These are phyloP conservation scores for Ispidina lecontei DNA, from an alignment of 2,797 vertebrate genomes.

Conservation along the genomic window DNA sequence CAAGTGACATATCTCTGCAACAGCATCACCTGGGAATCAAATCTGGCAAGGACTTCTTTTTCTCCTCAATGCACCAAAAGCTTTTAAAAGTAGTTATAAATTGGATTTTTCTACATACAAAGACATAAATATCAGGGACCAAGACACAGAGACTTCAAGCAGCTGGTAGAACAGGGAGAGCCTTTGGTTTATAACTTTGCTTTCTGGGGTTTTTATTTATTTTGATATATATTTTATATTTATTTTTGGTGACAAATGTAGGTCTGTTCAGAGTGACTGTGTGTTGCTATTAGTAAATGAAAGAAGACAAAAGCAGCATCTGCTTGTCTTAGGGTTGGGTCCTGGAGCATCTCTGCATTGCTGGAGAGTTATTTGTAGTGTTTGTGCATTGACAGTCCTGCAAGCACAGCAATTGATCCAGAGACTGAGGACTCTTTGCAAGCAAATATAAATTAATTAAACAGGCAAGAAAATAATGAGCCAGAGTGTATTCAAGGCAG, in stretches of 20 bases:
- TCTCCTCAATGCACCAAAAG: not conserved
- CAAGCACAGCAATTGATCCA: not conserved
- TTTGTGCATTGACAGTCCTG: not conserved
- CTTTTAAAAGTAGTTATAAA: not conserved
- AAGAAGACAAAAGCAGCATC: not conserved
- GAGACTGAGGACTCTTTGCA: not conserved
- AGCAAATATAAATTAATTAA: not conserved
- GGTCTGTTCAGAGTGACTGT: not conserved
- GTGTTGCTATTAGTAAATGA: not conserved
- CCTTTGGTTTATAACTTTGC: not conserved
- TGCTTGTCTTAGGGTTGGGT: not conserved
- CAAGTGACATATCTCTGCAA: not conserved
- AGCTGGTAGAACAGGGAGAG: not conserved
- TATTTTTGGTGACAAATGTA: not conserved
- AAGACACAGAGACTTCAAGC: not conserved
- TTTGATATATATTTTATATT: too few relatives aligned
- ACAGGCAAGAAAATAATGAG: not conserved
- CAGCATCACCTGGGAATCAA: not conserved
- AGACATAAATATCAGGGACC: not conserved
- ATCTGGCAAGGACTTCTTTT: not conserved
- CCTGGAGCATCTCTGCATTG: not conserved
- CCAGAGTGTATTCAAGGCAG: not conserved
- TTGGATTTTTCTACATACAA: not conserved
- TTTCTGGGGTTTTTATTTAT: not conserved
- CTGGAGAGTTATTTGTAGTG: not conserved